A percentile compares a stretch with the other conserved stretches of the same genome.
Conservation (phyloP, 2,888 invertebrate genomes). For the Oscheius sp. region DNA sequence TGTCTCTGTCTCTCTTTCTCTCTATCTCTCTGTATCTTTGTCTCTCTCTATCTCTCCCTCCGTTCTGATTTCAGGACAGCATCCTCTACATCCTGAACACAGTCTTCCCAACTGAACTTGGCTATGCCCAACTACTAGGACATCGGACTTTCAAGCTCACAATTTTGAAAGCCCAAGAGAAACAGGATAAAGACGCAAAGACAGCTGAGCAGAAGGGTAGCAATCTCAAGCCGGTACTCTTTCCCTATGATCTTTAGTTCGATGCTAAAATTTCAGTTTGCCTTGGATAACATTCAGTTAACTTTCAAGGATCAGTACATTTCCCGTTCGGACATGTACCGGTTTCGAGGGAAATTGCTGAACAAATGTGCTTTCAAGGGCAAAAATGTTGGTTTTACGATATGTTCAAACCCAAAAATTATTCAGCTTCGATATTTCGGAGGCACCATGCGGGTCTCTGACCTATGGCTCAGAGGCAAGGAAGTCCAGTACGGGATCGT, state of each 20-base stretch:
- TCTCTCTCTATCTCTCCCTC: background rate
- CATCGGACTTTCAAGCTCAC: background rate
- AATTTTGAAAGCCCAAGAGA: background rate
- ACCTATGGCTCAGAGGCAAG: conserved; percentile 52
- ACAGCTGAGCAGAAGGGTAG: no score
- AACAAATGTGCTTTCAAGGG: conserved; percentile 78
- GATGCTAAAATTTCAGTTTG: conserved; percentile 40
- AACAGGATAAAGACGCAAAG: background rate
- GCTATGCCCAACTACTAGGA: background rate
- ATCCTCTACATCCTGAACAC: background rate
- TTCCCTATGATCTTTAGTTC: background rate
- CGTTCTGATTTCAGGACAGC: background rate
- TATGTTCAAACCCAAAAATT: background rate
- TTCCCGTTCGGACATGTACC: conserved; percentile 98
- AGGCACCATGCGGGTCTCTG: conserved; percentile 42
- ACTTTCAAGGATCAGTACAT: conserved; percentile 97
- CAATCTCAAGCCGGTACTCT: no score
- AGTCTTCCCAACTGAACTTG: background rate
- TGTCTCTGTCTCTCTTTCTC: background rate
- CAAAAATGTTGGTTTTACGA: conserved; percentile 20
- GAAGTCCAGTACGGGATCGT: conserved; percentile 83
- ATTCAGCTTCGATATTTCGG: conserved; percentile 42
- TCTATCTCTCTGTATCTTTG: no score
- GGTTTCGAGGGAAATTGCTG: conserved; percentile 90
- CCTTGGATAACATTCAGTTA: conserved; percentile 91